These are phyloP conservation scores for Drosophila fulvimacula DNA, from an alignment of 2,888 invertebrate species.

Conservation along the genomic window DNA sequence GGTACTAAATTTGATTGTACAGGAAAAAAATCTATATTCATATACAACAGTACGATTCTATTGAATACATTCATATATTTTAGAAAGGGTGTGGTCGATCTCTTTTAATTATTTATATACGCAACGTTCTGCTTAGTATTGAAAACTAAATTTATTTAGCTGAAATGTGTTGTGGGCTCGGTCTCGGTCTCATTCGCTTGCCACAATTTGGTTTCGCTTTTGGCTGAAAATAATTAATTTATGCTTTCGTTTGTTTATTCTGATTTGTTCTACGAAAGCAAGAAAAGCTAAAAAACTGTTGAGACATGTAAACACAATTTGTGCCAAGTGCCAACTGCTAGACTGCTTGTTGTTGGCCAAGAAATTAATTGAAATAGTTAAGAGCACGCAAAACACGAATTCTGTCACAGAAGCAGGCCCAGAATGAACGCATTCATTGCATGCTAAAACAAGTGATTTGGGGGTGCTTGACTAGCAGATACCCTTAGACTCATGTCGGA, in stretches of 20 bases:
- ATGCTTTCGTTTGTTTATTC: conserved; percentile 5
- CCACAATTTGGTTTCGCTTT: neutral
- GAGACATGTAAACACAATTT: conserved; percentile 36
- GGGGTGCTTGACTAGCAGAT: neutral
- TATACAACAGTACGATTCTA: neutral
- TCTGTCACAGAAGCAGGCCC: conserved; percentile 8
- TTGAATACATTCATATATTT: neutral
- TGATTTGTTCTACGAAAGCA: neutral
- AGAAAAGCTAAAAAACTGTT: conserved; percentile 3
- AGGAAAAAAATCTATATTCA: too few species aligned
- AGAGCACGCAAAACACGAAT: conserved; percentile 39
- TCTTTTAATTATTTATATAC: neutral
- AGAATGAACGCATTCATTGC: conserved; percentile 2
- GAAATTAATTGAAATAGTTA: conserved; percentile 47
- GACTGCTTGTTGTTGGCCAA: conserved; percentile 13
- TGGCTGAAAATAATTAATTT: conserved; percentile 26
- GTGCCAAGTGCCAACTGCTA: neutral
- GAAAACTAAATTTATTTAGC: neutral
- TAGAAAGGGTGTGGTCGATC: neutral
- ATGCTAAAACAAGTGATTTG: neutral
- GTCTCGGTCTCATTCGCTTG: neutral
- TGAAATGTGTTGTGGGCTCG: neutral
- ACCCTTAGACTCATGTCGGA: neutral
- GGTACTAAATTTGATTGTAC: too few species aligned
- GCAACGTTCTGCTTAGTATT: neutral